These are phyloP conservation scores for Drosophila prosaltans DNA, from an alignment of 1,140 invertebrate genomes.

Conservation along the genomic window DNA sequence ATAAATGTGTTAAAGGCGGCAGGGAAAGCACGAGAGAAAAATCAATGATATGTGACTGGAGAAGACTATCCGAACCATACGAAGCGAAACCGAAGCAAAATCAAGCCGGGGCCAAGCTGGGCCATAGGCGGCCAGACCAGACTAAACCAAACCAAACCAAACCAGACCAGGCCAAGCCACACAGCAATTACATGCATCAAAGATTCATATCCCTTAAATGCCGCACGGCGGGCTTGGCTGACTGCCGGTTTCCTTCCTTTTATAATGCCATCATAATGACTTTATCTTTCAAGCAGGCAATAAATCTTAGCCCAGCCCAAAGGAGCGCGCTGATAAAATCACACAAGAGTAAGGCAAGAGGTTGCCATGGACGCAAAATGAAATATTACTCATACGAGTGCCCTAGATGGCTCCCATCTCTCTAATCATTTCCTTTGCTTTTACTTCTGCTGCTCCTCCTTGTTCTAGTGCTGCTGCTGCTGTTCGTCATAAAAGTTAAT, in stretches of 20 bases:
- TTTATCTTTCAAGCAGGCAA: constrained; percentile 78
- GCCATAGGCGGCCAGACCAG: constrained; percentile 20
- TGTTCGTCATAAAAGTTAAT: constrained; percentile 75
- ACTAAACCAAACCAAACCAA: constrained; percentile 29
- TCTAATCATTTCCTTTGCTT: constrained; percentile 7
- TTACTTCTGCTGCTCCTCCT: background rate
- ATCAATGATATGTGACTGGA: constrained; percentile 55
- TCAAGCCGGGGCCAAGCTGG: background rate
- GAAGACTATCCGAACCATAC: constrained; percentile 1
- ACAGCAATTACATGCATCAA: constrained; percentile 76
- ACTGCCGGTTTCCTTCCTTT: constrained; percentile 42
- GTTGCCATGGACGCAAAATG: constrained; percentile 63
- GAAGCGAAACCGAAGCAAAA: background rate
- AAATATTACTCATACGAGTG: constrained; percentile 72
- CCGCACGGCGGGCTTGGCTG: constrained; percentile 42
- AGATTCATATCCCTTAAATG: constrained; percentile 78
- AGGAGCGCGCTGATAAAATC: constrained; percentile 32
- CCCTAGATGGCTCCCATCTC: constrained; percentile 32
- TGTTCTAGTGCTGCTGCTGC: background rate
- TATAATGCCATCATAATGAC: constrained; percentile 79
- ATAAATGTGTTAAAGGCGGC: constrained; percentile 37
- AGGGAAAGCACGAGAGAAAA: constrained; percentile 31
- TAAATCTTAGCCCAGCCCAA: constrained; percentile 68
- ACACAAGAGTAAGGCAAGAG: constrained; percentile 7
- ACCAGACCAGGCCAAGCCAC: constrained; percentile 9